Evolutionary conservation across 2,888 invertebrate species (phyloP), one percentile per base, ranked within the genome.

Genomic region (Eulithis testata): DNA sequence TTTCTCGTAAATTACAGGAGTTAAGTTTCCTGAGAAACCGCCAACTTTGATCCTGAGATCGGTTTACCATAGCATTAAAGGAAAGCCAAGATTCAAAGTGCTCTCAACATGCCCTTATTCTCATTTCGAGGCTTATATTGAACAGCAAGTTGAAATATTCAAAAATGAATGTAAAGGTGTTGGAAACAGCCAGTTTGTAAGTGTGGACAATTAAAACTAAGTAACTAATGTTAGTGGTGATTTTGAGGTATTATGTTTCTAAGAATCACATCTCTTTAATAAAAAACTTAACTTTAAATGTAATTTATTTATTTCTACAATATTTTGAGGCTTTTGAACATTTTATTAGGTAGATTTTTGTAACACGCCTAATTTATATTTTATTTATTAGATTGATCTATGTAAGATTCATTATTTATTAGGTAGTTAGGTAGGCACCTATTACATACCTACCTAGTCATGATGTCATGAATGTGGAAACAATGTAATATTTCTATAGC

Each of bases 41-140:
- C 95, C 95, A 40, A 83, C 86, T 55, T 80, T 95, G 44, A 89
- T 83, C 3, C 75, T 95, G 4, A 84, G 92, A 66, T 95, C 95
- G 11, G 86, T 95, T n/a, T 95, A 95, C 80, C 94, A 95, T 71
- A 82, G 81, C 64, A 83, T 71, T 62, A 91, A 91, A 77, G 91
- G 93, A 37, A 91, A 88, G 75, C 93, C 93, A 0, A 88, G 84
- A 66, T 85, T 76, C 60, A 93, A 93, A 84, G 81, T 89, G 6
- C 79, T 93, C 11, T 73, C 86, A 21, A 72, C 79, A 11, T 93
- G 93, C 67, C 92, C 93, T 45, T 91, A 93, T 67, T 86, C 85
- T 65, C 85, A 89, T 69, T 92, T 93, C 75, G 91, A 93, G 75
- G 81, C 80, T n/a, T 93, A 91, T 67, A 90, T 93, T 70, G 87